Evolutionary conservation across 2,113 vertebrate genomes (phyloP), one percentile per base, ranked within the genome.

Genomic region (Urocynchramus pylzowi): DNA sequence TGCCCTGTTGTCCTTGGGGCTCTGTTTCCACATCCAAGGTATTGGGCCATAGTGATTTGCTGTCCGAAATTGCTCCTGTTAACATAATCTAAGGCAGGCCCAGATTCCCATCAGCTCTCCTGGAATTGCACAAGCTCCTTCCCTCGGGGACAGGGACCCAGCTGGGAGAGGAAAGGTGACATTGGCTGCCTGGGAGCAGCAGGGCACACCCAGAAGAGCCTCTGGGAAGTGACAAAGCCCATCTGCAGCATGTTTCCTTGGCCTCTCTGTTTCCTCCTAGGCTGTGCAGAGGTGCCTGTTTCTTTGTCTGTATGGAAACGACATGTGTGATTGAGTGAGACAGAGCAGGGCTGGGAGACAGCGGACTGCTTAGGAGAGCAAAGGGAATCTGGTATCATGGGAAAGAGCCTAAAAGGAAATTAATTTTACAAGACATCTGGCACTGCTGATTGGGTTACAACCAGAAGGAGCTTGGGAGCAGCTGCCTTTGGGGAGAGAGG

Each of bases 351-450:
- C 76, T 85, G 45, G 13, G 37, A 89, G 92, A 68, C 74, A 30
- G 28, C 11, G 75, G 4, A 28, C 68, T 57, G 60, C 92, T 78
- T 5, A 53, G 61, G 88, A 86, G 79, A 82, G 80, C 53, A 84
- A 59, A 82, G 79, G 60, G 37, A 91, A 41, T 92, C 89, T 87
- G 83, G 69, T 73, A 89, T 71, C 69, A 33, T 69, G 90, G 86
- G 89, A 96, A 86, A 79, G 45, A 84, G 83, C 76, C 88, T 89
- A 5, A 28, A 84, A 96, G 90, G 86, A 92, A 96, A 92, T 90
- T 86, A 71, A 94, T 95, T 90, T 93, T 84, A 69, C 69, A 50
- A 90, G 93, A 75, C 86, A 79, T 88, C 73, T 93, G 92, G 92
- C 86, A 82, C 44, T 65, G n/a, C 69, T 96, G 93, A 70, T 35